phyloP scores from a whole-genome alignment of 2,797 vertebrate genomes.

The Gephyroberyx darwinii region DNA sequence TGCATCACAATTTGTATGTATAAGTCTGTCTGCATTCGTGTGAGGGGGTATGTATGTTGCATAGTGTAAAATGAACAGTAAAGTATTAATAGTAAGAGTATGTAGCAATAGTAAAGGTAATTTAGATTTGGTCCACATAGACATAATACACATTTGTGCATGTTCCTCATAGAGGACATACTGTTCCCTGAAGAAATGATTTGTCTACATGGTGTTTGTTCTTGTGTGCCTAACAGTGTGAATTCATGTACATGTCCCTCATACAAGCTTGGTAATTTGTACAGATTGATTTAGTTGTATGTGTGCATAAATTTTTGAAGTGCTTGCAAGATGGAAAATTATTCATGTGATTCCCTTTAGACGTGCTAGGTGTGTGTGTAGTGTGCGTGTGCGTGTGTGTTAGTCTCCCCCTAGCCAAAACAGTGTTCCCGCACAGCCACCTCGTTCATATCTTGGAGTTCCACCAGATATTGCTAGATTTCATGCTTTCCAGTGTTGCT shows the following conservation, averaged over 20 bases:
- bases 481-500: conserved; percentile 66
- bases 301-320: conserved; percentile 16
- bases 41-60: not conserved
- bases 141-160: not conserved
- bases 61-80: not conserved
- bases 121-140: not conserved
- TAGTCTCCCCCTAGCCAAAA: conserved; percentile 11
- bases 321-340: conserved; percentile 5
- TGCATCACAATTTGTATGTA: conserved; percentile 16
- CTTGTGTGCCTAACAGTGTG: not conserved
- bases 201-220: conserved; percentile 13
- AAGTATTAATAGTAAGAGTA: not conserved
- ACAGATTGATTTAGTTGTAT: conserved; percentile 11
- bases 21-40: conserved; percentile 9
- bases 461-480: conserved; percentile 55
- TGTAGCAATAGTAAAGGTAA: not conserved
- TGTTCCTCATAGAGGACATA: not conserved
- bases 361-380: conserved; percentile 5
- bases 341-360: not conserved
- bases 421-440: conserved; percentile 38
- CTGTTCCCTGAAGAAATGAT: not conserved
- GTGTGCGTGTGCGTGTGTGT: conserved; percentile 9
- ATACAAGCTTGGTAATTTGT: not conserved
- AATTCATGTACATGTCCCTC: too few relatives aligned
- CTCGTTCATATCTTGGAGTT: conserved; percentile 52